Evolutionary conservation across 2,113 vertebrate genomes (phyloP), one percentile per base, ranked within the genome.

Genomic region (Vidua chalybeata): DNA sequence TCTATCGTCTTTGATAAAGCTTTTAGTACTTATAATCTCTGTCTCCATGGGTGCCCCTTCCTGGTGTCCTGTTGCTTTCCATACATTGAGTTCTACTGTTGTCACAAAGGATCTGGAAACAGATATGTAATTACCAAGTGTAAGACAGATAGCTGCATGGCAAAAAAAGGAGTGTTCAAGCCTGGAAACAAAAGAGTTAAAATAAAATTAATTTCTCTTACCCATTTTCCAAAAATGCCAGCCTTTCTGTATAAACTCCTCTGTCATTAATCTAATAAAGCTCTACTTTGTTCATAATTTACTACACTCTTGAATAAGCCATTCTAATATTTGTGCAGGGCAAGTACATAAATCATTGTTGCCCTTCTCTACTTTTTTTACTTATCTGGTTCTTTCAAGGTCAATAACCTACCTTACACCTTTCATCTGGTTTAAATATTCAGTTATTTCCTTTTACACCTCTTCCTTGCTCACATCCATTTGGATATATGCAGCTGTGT

Each of bases 391-490:
- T 92, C 82, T 96, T 95, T 85, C 66, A 97, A 94, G 84, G 92
- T 97, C 68, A 92, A 51, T 88, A 96, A 92, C 78, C 92, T 89
- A 95, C 52, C 78, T 96, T 71, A 87, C 54, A 88, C 71, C 58
- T 94, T 94, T 86, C 93, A 96, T 93, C 89, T 97, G 91, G 78
- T 97, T 97, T 97, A 96, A 96, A 93, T 97, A 97, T 94, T 93
- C 84, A 88, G 46, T 86, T 77, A 30, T 71, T 73, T 28, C 68
- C 55, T 95, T 94, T 84, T 92, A 89, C 66, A 98, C 59, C 45
- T 97, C 88, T 96, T 97, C 61, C 63, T 71, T 45, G 74, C 88
- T 78, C 77, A 28, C 80, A 90, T 45, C 81, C 62, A 41, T 79
- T 89, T 94, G 94, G 92, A 35, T 87, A 86, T 69, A 78, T 85